Evolutionary conservation across 2,113 vertebrate species (phyloP).

Genomic region (Strix uralensis): DNA sequence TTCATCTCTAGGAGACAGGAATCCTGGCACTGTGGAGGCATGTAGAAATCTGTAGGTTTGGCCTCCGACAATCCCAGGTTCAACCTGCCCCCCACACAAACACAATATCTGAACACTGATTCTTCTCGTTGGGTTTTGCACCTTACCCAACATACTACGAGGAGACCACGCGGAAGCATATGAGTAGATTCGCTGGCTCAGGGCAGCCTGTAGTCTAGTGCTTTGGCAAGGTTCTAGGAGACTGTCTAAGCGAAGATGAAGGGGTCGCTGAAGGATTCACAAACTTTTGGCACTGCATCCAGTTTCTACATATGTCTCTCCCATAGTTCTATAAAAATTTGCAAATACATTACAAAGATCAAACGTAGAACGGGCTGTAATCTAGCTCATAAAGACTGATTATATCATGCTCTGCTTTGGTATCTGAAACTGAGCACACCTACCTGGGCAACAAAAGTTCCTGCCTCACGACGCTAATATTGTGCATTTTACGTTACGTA

Average conservation of each 20-base stretch:
- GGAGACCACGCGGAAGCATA: not conserved
- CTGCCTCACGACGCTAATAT: not conserved
- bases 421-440: not conserved
- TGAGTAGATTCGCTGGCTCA: fast-evolving
- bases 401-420: fast-evolving
- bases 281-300: not conserved
- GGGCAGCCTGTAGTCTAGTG: not conserved
- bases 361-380: not conserved
- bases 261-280: not conserved
- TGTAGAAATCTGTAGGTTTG: not conserved
- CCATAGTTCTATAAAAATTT: not conserved
- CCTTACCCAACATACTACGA: not conserved
- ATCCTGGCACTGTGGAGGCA: not conserved
- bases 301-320: not conserved
- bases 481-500: not conserved
- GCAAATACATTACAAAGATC: not conserved
- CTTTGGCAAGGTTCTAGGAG: not conserved
- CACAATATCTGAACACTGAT: not conserved
- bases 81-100: not conserved
- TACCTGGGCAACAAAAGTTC: not conserved
- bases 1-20: not conserved
- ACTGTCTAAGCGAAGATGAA: not conserved
- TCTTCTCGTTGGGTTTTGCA: not conserved
- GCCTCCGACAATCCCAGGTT: not conserved
- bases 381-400: not conserved